phyloP scores from a whole-genome alignment of 2,888 invertebrate genomes.

The Tinea semifulvella region DNA sequence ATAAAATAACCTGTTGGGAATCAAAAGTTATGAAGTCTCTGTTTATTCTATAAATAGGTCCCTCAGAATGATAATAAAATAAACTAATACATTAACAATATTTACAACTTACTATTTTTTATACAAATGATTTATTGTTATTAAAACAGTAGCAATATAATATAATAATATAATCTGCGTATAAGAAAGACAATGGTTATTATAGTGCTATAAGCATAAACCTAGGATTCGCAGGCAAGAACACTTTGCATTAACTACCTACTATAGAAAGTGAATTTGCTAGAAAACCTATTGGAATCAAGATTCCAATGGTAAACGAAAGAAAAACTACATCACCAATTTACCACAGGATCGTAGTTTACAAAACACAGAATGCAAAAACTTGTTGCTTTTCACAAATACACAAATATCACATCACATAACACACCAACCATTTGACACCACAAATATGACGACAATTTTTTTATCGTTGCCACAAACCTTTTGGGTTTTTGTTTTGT shows the following conservation, averaged over 20 bases:
- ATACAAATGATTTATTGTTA: no score
- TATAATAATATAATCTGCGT: background rate
- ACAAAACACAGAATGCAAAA: conserved; percentile 23
- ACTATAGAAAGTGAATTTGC: background rate
- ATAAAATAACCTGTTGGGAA: background rate
- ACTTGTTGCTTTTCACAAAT: conserved; percentile 24
- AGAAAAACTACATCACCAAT: conserved; percentile 1
- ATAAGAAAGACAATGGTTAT: conserved; percentile 1
- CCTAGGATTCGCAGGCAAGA: background rate
- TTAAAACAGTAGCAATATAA: background rate
- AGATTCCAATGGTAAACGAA: background rate
- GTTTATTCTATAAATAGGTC: conserved; percentile 10
- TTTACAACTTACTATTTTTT: background rate
- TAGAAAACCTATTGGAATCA: background rate
- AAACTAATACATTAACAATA: background rate
- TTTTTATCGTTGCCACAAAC: background rate
- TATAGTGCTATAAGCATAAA: conserved; percentile 7
- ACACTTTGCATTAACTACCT: background rate
- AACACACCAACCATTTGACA: conserved; percentile 10
- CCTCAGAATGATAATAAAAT: background rate
- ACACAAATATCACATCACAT: conserved; percentile 21
- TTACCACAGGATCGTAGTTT: conserved; percentile 13
- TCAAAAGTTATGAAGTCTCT: background rate
- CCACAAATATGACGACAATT: conserved; percentile 7
- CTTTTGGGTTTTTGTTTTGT: background rate